phyloP scores from a whole-genome alignment of 2,888 invertebrate genomes.

The Platynereis dumerilii region DNA sequence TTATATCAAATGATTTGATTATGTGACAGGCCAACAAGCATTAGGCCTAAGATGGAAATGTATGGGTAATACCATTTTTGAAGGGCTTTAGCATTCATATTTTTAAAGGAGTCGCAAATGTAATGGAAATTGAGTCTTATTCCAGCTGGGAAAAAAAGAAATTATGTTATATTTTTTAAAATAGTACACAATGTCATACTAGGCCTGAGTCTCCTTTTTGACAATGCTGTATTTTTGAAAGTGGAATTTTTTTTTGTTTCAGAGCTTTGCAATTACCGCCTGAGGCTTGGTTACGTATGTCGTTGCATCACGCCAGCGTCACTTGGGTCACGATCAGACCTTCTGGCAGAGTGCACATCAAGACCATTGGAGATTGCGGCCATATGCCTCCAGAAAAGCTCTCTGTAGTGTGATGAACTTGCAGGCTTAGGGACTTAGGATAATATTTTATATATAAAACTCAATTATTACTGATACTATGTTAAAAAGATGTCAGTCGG shows the following conservation, averaged over 20 bases:
- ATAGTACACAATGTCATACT: not conserved
- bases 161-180: not conserved
- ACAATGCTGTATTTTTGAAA: too few relatives aligned
- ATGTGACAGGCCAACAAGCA: too few relatives aligned
- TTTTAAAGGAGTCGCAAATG: too few relatives aligned
- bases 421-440: too few relatives aligned
- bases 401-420: not conserved
- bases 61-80: too few relatives aligned
- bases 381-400: slow-evolving; percentile 77
- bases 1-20: too few relatives aligned
- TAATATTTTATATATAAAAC: too few relatives aligned
- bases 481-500: too few relatives aligned
- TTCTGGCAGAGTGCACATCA: slow-evolving; percentile 83
- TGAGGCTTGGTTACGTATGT: slow-evolving; percentile 94
- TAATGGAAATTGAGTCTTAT: too few relatives aligned
- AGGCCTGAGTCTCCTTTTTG: not conserved
- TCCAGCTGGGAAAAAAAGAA: not conserved
- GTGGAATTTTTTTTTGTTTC: slow-evolving; percentile 54
- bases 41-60: too few relatives aligned
- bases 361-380: slow-evolving; percentile 86
- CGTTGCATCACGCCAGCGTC: slow-evolving; percentile 89
- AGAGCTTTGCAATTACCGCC: slow-evolving; percentile 96
- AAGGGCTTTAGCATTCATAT: too few relatives aligned
- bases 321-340: slow-evolving; percentile 87
- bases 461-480: too few relatives aligned